Base-by-base conservation (phyloP, 2,113 vertebrate genomes). In the Ursus arctos region DNA sequence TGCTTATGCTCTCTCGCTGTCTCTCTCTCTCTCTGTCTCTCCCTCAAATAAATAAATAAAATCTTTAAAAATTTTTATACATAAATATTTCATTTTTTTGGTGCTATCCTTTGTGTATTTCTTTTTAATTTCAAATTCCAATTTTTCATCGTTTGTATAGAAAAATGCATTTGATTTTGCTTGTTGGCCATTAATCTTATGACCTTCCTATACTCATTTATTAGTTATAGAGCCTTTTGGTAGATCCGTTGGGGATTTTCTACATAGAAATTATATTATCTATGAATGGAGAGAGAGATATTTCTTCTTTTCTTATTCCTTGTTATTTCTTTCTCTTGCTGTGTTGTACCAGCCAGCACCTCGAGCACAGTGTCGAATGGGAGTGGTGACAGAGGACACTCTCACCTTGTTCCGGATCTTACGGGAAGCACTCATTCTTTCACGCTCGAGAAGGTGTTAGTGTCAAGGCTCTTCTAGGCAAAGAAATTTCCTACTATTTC, bases 391-490 rank as follows among this genome's bases (percentile, higher is more conserved):
- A 47, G 47, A 49, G 57, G 65, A 6, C 2, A 26, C 21, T 28
- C 15, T 87, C 16, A 57, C 7, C 61, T 26, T 16, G 18, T 9
- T 69, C 43, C 71, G 33, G 63, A 61, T 26, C 43, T 7, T 12
- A 15, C 47, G 47, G 91, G n/a, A 14, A 65, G 19, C 47, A 0
- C 6, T 9, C 18, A 8, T 16, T n/a, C 49, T 76, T 36, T 63
- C 21, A 19, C 8, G 24, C 12, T 33, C 2, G 18, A 22, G 57
- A 6, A 10, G 21, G 3, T 8, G 18, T 7, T 57, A 72, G 3
- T 33, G 15, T 21, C 11, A 1, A 0, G 3, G 22, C 7, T 63
- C 43, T 36, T 24, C 16, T 16, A 36, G 3, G 7, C 13, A 47
- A 63, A 40, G n/a, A 33, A 24, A 13, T 14, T 69, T 36, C 2